Evolutionary conservation across 2,888 invertebrate genomes (phyloP).

Genomic region (Lasioglossum oenotherae): DNA sequence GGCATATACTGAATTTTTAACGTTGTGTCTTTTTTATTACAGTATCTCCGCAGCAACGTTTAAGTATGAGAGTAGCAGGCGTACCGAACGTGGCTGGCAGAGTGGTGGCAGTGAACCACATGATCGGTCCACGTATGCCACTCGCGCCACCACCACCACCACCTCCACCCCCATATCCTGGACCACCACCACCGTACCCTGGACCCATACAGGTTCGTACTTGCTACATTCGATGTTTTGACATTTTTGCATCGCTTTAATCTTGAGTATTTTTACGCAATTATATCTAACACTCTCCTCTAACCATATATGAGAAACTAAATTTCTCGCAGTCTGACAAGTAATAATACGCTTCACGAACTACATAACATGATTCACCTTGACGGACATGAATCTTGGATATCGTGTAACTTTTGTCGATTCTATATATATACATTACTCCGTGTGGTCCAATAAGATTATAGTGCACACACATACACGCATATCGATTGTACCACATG

Average conservation of each 20-base stretch:
- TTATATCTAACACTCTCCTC: slow-evolving; percentile 70
- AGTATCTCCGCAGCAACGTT: slow-evolving; percentile 70
- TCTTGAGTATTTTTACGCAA: slow-evolving; percentile 73
- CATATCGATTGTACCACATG: slow-evolving; percentile 1
- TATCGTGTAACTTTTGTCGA: background rate
- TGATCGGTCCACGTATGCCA: slow-evolving; percentile 83
- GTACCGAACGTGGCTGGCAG: slow-evolving; percentile 83
- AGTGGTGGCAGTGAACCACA: slow-evolving; percentile 81
- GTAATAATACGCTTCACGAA: slow-evolving; percentile 45
- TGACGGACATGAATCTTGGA: slow-evolving; percentile 17
- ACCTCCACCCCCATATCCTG: slow-evolving; percentile 90
- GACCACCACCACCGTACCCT: slow-evolving; percentile 89
- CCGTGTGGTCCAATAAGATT: slow-evolving; percentile 6
- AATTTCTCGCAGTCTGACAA: slow-evolving; percentile 46
- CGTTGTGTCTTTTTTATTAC: slow-evolving; percentile 2
- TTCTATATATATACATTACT: slow-evolving; percentile 17
- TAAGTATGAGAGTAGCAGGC: slow-evolving; percentile 80
- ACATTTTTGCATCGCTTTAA: slow-evolving; percentile 84
- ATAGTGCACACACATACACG: slow-evolving; percentile 12
- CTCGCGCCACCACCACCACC: slow-evolving; percentile 87
- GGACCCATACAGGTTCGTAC: slow-evolving; percentile 85
- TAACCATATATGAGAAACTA: slow-evolving; percentile 54
- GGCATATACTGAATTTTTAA: background rate
- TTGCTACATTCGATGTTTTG: slow-evolving; percentile 57
- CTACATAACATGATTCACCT: slow-evolving; percentile 31